These are phyloP conservation scores for Heteronetta atricapilla DNA, from an alignment of 2,113 vertebrate species.

Conservation along the genomic window DNA sequence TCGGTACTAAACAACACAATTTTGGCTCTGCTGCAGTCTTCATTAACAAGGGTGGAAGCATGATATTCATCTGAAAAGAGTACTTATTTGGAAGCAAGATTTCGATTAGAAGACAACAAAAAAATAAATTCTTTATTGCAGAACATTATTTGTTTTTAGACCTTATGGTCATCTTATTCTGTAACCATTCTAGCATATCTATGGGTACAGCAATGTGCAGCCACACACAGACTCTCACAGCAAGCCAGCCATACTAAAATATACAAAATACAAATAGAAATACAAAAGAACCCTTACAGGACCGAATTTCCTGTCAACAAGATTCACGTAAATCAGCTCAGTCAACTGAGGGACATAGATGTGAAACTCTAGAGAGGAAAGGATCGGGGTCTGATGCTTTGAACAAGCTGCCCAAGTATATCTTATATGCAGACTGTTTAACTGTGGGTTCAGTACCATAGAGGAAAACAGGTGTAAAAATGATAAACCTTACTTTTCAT, in stretches of 20 bases:
- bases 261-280: neutral
- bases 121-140: neutral
- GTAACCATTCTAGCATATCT: neutral
- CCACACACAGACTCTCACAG: neutral
- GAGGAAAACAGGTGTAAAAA: constrained; percentile 1
- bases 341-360: neutral
- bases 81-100: neutral
- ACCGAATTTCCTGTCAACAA: neutral
- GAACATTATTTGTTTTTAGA: neutral
- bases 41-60: constrained; percentile 6
- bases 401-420: neutral
- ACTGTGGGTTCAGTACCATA: neutral
- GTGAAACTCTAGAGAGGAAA: neutral
- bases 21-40: neutral
- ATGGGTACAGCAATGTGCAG: neutral
- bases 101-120: neutral
- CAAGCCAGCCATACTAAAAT: neutral
- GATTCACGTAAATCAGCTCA: neutral
- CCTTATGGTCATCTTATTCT: neutral
- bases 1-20: neutral
- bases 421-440: neutral
- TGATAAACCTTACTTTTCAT: neutral
- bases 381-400: neutral
- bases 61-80: neutral
- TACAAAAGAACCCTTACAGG: neutral